Percentiles rank a stretch among this genome's conserved stretches.
These are phyloP conservation scores for Leptinotarsa lineolata DNA, from an alignment of 1,140 invertebrate species.

Conservation along the genomic window DNA sequence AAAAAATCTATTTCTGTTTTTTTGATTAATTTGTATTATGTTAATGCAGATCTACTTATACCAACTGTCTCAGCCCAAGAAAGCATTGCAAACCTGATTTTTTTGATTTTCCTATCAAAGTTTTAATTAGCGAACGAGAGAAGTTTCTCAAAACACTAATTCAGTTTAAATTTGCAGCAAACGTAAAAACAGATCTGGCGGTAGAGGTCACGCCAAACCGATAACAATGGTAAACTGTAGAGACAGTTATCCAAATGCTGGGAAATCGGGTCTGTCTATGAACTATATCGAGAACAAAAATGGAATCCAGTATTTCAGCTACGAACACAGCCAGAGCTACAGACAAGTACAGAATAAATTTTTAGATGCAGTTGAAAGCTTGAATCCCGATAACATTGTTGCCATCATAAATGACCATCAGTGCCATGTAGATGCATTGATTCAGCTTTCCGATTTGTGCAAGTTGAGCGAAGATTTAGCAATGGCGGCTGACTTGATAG, in stretches of 20 bases:
- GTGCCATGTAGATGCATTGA: slow-evolving; percentile 83
- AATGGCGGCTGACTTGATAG: slow-evolving; percentile 78
- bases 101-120: too few species aligned
- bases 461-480: slow-evolving; percentile 79
- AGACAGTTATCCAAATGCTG: slow-evolving; percentile 70
- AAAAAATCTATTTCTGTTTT: too few species aligned
- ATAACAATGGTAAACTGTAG: slow-evolving; percentile 70
- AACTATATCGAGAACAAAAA: slow-evolving; percentile 61
- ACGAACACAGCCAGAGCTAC: slow-evolving; percentile 79
- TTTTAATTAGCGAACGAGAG: too few species aligned
- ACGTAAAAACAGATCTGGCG: slow-evolving; percentile 61
- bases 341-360: slow-evolving; percentile 75
- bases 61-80: too few species aligned
- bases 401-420: slow-evolving; percentile 78
- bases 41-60: too few species aligned
- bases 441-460: slow-evolving; percentile 84
- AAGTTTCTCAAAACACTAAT: too few species aligned
- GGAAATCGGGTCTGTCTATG: slow-evolving; percentile 78
- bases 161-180: slow-evolving; percentile 55
- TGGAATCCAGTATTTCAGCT: slow-evolving; percentile 70
- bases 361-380: slow-evolving; percentile 75
- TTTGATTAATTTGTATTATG: too few species aligned
- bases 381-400: slow-evolving; percentile 80
- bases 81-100: too few species aligned
- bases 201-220: slow-evolving; percentile 62